phyloP scores from a whole-genome alignment of 2,888 invertebrate genomes.

The Uloborus plumipes region DNA sequence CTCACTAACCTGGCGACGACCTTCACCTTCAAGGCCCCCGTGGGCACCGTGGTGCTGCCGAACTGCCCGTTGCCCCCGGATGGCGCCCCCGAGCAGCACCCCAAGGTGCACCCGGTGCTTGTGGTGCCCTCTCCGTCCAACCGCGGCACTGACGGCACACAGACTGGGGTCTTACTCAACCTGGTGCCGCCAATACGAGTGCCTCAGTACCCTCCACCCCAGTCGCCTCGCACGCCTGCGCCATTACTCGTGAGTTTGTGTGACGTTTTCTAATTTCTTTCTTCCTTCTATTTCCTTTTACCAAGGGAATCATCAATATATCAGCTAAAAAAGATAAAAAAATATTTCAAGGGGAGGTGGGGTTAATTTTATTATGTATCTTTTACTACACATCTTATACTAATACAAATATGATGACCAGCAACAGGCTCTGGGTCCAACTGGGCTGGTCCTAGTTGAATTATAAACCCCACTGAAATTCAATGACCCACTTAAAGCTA shows the following conservation, averaged over 20 bases:
- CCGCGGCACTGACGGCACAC: constrained; percentile 50
- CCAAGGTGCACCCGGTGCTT: constrained; percentile 53
- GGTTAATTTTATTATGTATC: too few species aligned
- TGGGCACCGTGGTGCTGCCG: constrained; percentile 62
- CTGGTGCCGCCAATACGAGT: constrained; percentile 64
- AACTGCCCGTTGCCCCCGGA: constrained; percentile 47
- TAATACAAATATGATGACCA: too few species aligned
- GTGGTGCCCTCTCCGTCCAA: constrained; percentile 63
- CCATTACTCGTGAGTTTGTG: constrained; percentile 42
- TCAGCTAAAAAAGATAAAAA: too few species aligned
- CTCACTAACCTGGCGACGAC: constrained; percentile 49
- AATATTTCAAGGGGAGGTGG: too few species aligned
- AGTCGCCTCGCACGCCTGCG: constrained; percentile 29
- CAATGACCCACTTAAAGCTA: too few species aligned
- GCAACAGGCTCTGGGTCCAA: too few species aligned
- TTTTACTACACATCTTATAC: too few species aligned
- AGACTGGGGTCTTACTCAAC: constrained; percentile 57
- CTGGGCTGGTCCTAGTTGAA: too few species aligned
- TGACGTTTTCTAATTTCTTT: too few species aligned
- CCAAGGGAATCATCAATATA: too few species aligned
- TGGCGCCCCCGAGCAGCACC: constrained; percentile 33
- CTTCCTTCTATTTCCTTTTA: too few species aligned
- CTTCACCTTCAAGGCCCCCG: constrained; percentile 59
- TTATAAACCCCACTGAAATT: too few species aligned
- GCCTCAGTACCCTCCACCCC: constrained; percentile 64